phyloP scores from a whole-genome alignment of 2,113 vertebrate genomes.

The Amphiprion ocellaris region DNA sequence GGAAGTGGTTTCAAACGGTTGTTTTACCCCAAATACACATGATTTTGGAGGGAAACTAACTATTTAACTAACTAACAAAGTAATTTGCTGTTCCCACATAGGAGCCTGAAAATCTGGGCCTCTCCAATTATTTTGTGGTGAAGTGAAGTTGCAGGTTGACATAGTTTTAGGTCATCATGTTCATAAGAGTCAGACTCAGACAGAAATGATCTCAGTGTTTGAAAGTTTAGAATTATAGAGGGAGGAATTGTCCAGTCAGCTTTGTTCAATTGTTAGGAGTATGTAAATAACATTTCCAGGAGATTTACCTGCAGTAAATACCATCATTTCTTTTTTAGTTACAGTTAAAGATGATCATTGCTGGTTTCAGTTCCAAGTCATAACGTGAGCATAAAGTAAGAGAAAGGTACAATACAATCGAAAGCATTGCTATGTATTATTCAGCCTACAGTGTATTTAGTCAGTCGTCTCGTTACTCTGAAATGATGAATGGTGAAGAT shows the following conservation, averaged over 20 bases:
- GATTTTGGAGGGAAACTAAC: constrained; percentile 14
- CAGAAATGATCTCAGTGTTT: constrained; percentile 58
- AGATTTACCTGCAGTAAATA: constrained; percentile 24
- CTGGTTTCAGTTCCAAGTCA: constrained; percentile 21
- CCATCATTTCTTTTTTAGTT: constrained; percentile 27
- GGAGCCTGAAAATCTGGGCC: not conserved
- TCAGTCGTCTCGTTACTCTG: constrained; percentile 27
- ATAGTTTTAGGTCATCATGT: constrained; percentile 15
- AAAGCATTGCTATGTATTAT: too few species aligned
- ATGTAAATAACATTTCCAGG: constrained; percentile 56
- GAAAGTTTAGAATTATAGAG: constrained; percentile 56
- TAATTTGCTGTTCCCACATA: not conserved
- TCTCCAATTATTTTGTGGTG: not conserved
- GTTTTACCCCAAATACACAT: not conserved
- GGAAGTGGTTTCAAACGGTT: constrained; percentile 35
- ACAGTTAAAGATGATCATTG: constrained; percentile 40
- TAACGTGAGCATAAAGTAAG: constrained; percentile 17
- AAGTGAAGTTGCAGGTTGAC: constrained; percentile 6
- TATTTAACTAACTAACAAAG: not conserved
- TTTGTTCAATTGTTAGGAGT: constrained; percentile 16
- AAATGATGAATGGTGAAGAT: constrained; percentile 26
- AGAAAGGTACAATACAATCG: constrained; percentile 7
- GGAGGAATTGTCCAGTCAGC: constrained; percentile 48
- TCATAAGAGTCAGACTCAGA: constrained; percentile 38
- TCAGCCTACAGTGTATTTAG: too few species aligned